Percentiles rank a stretch among this genome's conserved stretches.
phyloP scores from a whole-genome alignment of 2,797 vertebrate genomes.

The Malacoraja senta region DNA sequence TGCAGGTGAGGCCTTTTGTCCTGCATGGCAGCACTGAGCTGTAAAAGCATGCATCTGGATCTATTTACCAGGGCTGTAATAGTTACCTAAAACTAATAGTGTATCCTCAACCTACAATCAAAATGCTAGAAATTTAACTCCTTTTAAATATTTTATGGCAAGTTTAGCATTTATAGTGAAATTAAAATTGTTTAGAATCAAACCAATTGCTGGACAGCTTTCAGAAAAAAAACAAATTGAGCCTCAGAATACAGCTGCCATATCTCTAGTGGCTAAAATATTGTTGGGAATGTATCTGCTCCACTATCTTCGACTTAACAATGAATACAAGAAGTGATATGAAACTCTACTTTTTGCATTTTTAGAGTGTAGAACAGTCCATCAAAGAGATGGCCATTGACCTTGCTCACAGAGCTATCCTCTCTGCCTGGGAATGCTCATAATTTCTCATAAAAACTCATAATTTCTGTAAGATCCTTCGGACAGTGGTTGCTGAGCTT shows the following conservation, averaged over 20 bases:
- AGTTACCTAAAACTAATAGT: not conserved
- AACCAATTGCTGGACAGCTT: not conserved
- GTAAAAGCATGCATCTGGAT: not conserved
- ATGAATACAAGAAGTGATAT: not conserved
- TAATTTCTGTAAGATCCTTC: not conserved
- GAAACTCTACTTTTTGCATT: not conserved
- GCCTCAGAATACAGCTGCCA: not conserved
- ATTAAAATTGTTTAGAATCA: not conserved
- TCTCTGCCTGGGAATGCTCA: not conserved
- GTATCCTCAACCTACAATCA: not conserved
- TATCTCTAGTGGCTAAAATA: not conserved
- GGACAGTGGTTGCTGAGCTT: no score
- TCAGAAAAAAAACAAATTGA: not conserved
- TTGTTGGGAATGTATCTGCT: not conserved
- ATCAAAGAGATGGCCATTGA: not conserved
- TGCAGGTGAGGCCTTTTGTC: conserved; percentile 66
- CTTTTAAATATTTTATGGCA: not conserved
- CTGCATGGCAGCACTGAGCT: not conserved
- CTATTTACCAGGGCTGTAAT: not conserved
- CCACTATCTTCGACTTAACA: not conserved
- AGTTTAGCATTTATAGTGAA: not conserved
- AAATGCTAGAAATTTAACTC: not conserved
- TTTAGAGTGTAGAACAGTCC: not conserved
- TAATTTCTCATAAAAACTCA: no score
- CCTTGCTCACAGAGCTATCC: not conserved